A percentile compares a stretch with the other conserved stretches of the same genome.
phyloP scores from a whole-genome alignment of 2,888 invertebrate genomes.

The Enoplolaimus lenunculus region DNA sequence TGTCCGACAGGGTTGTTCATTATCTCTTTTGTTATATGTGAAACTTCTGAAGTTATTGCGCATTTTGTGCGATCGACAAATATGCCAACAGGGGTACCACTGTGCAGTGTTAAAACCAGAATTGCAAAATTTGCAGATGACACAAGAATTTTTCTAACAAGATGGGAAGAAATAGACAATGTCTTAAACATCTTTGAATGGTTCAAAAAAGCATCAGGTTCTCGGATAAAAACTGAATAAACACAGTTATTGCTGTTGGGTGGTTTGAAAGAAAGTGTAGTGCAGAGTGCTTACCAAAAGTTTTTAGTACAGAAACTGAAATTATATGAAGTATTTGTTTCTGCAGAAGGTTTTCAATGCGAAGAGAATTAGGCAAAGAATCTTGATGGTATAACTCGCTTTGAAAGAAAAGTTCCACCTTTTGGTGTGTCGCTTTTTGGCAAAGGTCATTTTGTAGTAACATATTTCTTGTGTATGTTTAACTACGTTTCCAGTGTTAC shows the following conservation, averaged over 20 bases:
- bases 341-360: no score
- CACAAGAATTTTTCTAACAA: conserved; percentile 10
- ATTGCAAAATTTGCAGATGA: conserved; percentile 2
- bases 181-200: not conserved
- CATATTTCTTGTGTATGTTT: no score
- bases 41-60: not conserved
- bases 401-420: no score
- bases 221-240: not conserved
- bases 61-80: not conserved
- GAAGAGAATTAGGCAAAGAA: no score
- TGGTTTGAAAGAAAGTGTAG: not conserved
- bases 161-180: not conserved
- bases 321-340: no score
- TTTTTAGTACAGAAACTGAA: not conserved
- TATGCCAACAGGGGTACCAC: not conserved
- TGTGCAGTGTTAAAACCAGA: not conserved
- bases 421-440: no score
- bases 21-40: not conserved
- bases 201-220: not conserved
- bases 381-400: no score
- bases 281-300: not conserved
- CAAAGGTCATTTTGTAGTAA: no score
- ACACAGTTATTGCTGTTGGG: not conserved
- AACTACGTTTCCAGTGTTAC: no score
- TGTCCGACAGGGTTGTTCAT: not conserved